phyloP scores from a whole-genome alignment of 53 echinoderm and acorn worm genomes.

The Antedon mediterranea region DNA sequence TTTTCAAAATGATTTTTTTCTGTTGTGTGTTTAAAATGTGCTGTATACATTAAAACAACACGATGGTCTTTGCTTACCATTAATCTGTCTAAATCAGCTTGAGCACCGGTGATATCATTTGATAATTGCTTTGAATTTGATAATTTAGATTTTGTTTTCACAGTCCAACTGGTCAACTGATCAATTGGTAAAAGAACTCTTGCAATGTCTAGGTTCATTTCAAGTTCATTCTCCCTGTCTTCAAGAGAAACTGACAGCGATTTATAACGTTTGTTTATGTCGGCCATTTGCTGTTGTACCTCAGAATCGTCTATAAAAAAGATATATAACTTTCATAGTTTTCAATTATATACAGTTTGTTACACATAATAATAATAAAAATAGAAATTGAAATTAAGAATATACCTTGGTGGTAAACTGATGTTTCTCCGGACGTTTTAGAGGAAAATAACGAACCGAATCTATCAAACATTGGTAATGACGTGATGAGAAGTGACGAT shows the following conservation, averaged over 20 bases:
- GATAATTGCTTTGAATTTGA: background rate
- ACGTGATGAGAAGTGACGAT: slow-evolving; percentile 54
- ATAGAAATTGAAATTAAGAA: background rate
- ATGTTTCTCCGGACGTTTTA: background rate
- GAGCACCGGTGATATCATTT: background rate
- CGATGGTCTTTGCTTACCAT: background rate
- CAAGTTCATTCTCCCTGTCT: slow-evolving; percentile 93
- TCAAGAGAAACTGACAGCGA: slow-evolving; percentile 74
- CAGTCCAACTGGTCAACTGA: slow-evolving; percentile 70
- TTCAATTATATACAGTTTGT: background rate
- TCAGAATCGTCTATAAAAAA: slow-evolving; percentile 66
- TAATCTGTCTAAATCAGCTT: background rate
- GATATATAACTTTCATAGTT: background rate
- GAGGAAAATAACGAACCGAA: background rate
- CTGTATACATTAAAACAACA: too few species aligned
- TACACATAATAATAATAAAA: background rate
- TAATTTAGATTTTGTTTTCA: slow-evolving; percentile 23
- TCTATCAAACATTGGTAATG: slow-evolving; percentile 23
- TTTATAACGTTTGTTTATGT: slow-evolving; percentile 84
- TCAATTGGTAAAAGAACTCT: slow-evolving; percentile 55
- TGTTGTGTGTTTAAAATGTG: too few species aligned
- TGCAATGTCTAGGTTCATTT: slow-evolving; percentile 69
- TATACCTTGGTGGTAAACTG: background rate
- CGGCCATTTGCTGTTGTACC: slow-evolving; percentile 69
- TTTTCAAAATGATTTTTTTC: too few species aligned